Base-by-base conservation (phyloP, 2,888 invertebrate species). In the Sinodicranocentrus sp. region DNA sequence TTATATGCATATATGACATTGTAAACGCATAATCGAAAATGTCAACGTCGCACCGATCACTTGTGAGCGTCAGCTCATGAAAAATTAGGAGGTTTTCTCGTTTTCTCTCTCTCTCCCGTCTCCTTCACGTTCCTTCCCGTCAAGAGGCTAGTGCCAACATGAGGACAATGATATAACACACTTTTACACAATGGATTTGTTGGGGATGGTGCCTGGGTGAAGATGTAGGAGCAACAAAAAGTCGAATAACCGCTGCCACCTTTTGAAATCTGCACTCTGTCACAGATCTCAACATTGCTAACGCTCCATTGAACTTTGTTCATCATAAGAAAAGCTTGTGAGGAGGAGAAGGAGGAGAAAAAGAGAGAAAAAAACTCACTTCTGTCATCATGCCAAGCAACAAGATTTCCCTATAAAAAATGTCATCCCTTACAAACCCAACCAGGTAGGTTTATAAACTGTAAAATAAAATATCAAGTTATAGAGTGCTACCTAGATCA, bases 1-100 rank as follows among this genome's bases (percentile, higher is more conserved):
- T n/a, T 26, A 21, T 25, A 61, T 61, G 25, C 33, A 33, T 48
- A 63, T 75, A 76, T 76, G 82, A 82, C 76, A 71, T 82, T 82
- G 68, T 82, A 61, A 83, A 76, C 71, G 77, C 77, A 72, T 83
- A 83, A 83, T 83, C 83, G 71, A 83, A 83, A 83, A 76, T 83
- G 83, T 83, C 83, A 83, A 83, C 83, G 76, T 83, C 83, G 48
- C 8, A 83, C 71, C 83, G 72, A 83, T 83, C 83, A 83, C 83
- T 83, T 76, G 70, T 83, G 83, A 83, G 83, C 77, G 83, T 83
- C 83, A 83, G 71, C 77, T 83, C 83, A 83, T 83, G 83, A 83
- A 83, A 83, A 83, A 83, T 83, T 83, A 83, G 83, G 65, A 83
- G 77, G 77, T 77, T 83, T 72, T 43, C 71, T 63, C 10, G 10